phyloP scores from a whole-genome alignment of 1,140 invertebrate genomes.

The Teleopsis dalmanni region DNA sequence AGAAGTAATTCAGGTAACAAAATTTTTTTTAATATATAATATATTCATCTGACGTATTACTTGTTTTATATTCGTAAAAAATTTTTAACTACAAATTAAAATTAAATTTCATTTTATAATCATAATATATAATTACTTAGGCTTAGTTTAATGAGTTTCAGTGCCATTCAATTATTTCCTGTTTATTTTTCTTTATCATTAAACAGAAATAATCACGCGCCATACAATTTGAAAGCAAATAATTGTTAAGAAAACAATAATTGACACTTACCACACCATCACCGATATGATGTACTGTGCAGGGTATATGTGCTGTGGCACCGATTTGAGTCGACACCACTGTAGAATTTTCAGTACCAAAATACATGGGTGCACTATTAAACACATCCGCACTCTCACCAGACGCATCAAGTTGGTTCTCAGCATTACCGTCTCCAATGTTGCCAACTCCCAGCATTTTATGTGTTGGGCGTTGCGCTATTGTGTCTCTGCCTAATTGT shows the following conservation, averaged over 20 bases:
- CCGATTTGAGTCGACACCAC: slow-evolving; percentile 72
- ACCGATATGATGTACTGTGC: slow-evolving; percentile 73
- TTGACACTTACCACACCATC: slow-evolving; percentile 69
- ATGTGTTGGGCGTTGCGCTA: slow-evolving; percentile 24
- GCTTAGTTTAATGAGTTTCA: too few relatives aligned
- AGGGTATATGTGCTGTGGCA: slow-evolving; percentile 71
- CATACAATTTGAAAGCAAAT: neutral
- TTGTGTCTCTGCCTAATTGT: slow-evolving; percentile 32
- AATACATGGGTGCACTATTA: slow-evolving; percentile 53
- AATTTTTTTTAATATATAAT: too few relatives aligned
- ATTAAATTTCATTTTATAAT: too few relatives aligned
- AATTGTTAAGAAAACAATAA: slow-evolving; percentile 1
- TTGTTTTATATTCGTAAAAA: too few relatives aligned
- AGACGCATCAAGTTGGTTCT: slow-evolving; percentile 6
- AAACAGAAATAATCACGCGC: neutral
- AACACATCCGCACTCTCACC: slow-evolving; percentile 23
- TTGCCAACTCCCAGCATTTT: slow-evolving; percentile 25
- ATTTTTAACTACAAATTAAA: too few relatives aligned
- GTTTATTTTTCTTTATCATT: too few relatives aligned
- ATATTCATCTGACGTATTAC: too few relatives aligned
- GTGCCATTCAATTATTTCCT: too few relatives aligned
- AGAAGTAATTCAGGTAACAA: too few relatives aligned
- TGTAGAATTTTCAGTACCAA: slow-evolving; percentile 74
- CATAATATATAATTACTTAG: too few relatives aligned
- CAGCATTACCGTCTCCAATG: slow-evolving; percentile 10